Percentiles rank a stretch among this genome's conserved stretches.
Evolutionary conservation across 2,113 vertebrate species (phyloP).

Genomic region (Heterocephalus glaber): DNA sequence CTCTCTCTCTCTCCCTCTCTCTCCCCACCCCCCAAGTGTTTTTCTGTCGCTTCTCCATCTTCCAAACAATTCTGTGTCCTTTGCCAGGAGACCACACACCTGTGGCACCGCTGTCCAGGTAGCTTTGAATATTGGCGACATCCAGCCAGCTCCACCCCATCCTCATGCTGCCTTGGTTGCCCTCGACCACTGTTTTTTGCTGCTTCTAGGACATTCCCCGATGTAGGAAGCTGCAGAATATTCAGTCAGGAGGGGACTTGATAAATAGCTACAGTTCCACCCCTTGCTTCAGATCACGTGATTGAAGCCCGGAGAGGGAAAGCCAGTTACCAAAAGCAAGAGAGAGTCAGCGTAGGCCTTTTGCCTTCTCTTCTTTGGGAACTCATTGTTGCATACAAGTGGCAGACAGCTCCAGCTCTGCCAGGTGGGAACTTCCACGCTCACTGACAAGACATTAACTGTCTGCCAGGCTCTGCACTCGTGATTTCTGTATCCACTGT

Average conservation of each 20-base stretch:
- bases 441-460: neutral
- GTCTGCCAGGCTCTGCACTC: neutral
- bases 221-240: neutral
- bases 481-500: neutral
- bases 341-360: neutral
- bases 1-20: no score
- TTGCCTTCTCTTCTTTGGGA: neutral
- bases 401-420: neutral
- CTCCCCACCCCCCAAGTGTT: neutral
- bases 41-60: neutral
- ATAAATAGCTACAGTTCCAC: neutral
- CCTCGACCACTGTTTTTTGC: neutral
- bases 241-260: neutral
- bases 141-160: neutral
- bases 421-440: neutral
- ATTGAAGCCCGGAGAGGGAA: neutral
- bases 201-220: constrained; percentile 4
- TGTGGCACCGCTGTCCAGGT: neutral
- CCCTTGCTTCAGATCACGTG: neutral
- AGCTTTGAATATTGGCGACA: neutral
- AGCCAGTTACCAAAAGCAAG: neutral
- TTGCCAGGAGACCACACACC: neutral
- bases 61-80: neutral
- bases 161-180: accelerated
- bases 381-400: neutral